phyloP scores from a whole-genome alignment of 2,113 vertebrate species.

The Etheostoma spectabile region DNA sequence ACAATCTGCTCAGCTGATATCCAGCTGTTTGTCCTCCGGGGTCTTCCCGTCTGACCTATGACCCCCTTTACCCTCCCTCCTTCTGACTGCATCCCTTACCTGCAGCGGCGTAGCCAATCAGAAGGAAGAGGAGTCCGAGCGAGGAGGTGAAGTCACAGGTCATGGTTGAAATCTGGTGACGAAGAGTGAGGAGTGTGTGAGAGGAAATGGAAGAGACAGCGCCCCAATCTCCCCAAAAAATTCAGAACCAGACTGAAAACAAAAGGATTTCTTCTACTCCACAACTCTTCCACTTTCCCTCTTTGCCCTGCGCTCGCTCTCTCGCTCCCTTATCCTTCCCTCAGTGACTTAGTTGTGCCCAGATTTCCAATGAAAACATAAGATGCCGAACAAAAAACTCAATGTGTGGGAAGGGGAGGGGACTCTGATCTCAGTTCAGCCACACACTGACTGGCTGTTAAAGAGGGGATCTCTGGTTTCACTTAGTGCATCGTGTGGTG shows the following conservation, averaged over 20 bases:
- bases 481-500: neutral
- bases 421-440: slow-evolving; percentile 46
- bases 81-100: slow-evolving; percentile 68
- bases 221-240: neutral
- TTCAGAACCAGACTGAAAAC: neutral
- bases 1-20: neutral
- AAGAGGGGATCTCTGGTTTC: neutral
- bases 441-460: slow-evolving; percentile 3
- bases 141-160: slow-evolving; percentile 17
- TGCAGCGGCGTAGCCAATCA: slow-evolving; percentile 77
- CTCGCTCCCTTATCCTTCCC: slow-evolving; percentile 30
- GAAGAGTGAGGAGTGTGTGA: slow-evolving; percentile 15
- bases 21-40: neutral
- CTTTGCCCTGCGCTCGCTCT: slow-evolving; percentile 18
- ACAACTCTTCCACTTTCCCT: slow-evolving; percentile 6
- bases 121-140: slow-evolving; percentile 71
- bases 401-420: slow-evolving; percentile 73
- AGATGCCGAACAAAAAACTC: slow-evolving; percentile 68
- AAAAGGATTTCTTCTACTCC: neutral
- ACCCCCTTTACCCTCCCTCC: neutral
- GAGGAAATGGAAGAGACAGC: neutral
- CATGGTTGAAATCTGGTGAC: slow-evolving; percentile 66
- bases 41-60: slow-evolving; percentile 26
- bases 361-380: slow-evolving; percentile 79
- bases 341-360: slow-evolving; percentile 51